Conservation (phyloP, 2,113 vertebrate species). For the Podarcis muralis region DNA sequence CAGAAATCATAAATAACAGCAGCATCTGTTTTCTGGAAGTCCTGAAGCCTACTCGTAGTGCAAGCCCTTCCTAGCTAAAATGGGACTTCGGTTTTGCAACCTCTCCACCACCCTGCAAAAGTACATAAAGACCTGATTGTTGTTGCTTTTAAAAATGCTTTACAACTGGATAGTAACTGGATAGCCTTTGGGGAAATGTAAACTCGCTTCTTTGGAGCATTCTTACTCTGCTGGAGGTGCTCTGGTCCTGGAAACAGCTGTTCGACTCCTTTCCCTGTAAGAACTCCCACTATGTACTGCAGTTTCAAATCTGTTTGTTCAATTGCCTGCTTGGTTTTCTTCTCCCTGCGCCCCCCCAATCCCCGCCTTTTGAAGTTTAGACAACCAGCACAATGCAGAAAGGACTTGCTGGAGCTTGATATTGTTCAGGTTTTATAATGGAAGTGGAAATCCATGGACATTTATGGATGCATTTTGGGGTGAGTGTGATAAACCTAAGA, state of each 20-base stretch:
- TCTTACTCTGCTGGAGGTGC: slow-evolving; percentile 25
- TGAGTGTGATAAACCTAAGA: background rate
- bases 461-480: background rate
- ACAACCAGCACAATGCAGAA: background rate
- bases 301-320: slow-evolving; percentile 1
- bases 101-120: background rate
- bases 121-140: background rate
- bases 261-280: slow-evolving; percentile 23
- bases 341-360: background rate
- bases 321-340: slow-evolving; percentile 13
- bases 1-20: background rate
- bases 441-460: background rate
- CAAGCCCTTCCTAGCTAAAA: slow-evolving; percentile 9
- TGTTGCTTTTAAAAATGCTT: slow-evolving; percentile 27
- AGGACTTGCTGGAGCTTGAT: background rate
- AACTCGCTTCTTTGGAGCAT: slow-evolving; percentile 15
- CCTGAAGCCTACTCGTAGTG: background rate
- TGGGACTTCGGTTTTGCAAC: slow-evolving; percentile 27
- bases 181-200: background rate
- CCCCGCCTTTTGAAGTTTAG: background rate
- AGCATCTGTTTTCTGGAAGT: slow-evolving; percentile 17
- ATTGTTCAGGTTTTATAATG: slow-evolving; percentile 23
- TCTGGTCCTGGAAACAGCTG: slow-evolving; percentile 23
- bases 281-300: slow-evolving; percentile 23
- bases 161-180: slow-evolving; percentile 28